Evolutionary conservation across 2,888 invertebrate species (phyloP), one percentile per base, ranked within the genome.

Genomic region (Buathra laborator): DNA sequence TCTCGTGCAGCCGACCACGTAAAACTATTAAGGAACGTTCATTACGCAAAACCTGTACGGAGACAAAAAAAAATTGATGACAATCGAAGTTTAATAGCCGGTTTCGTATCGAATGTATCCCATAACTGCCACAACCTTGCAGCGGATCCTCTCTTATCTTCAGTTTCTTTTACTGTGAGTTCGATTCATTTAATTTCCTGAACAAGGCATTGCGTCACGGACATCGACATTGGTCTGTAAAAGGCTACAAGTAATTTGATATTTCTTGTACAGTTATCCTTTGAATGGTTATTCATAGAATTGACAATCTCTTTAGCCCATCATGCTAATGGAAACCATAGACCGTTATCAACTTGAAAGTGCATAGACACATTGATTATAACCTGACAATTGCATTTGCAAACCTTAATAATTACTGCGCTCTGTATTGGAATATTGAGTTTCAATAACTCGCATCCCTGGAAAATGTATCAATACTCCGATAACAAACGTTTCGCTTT

Each of bases 1-100:
- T 16, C 62, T 43, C 51, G 19, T 80, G 66, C 56, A 74, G 44
- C 32, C 56, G 46, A 81, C 56, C 67, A 48, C 56, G 44, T 74
- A 19, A 81, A 70, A 53, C 48, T 71, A 67, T 74, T 74, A 53
- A 16, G 9, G 43, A 56, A 43, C 56, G 37, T 56, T 10, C n/a
- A 74, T 53, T 56, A 32, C 24, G 2, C 29, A 32, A 19, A 16
- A 32, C 9, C 37, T 46, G 10, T 53, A 80, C 32, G 12, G n/a
- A 24, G 51, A 24, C 19, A 1, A 19, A 32, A 32, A 53, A 32
- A 24, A 56, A 9, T 37, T 9, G n/a, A 32, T 29, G 3, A 32
- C 29, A 32, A 62, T 62, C 5, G 62, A 32, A 29, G 29, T n/a
- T 62, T 29, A 12, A 59, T 29, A 14, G 59, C 14, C 5, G 12